Base-by-base conservation (phyloP, 2,888 invertebrate genomes). In the Drosophila colorata region DNA sequence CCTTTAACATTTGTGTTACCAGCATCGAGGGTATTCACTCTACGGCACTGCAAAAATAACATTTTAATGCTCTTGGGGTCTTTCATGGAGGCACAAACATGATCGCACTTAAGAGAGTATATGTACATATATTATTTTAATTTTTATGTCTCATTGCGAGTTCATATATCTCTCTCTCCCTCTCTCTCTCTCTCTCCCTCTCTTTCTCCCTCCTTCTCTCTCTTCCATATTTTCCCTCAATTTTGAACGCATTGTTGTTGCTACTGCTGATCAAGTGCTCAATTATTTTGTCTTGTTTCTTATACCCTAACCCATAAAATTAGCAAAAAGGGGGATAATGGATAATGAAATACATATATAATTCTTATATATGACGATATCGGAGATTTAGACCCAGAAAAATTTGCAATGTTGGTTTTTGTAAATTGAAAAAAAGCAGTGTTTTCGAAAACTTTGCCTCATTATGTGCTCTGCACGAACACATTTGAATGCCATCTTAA, bases 211-310 rank as follows among this genome's bases (percentile, higher is more conserved):
- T 25, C 28, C 14, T 28, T n/a, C 20, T 37, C 35, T 53, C 20
- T 40, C 53, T 35, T 40, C 28, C 18, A 11, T 25, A 56, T 48
- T 66, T 52, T 48, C 20, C 35, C 28, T 40, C 44, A 40, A 51
- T 55, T 51, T 70, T 53, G 20, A 18, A 23, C 43, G 16, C 40
- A 38, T 48, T 53, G 14, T 52, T 47, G 56, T 56, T 58, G 58
- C 55, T 59, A 40, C 65, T 65, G 60, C 61, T 74, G 85, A 88
- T 85, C 89, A 87, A 85, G 87, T 85, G 87, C 89, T 80, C 87
- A 86, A 87, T 87, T 88, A 74, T 78, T 79, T 80, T 78, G 74
- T 72, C 80, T 76, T 72, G 70, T 80, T 75, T 52, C 25, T 28
- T 18, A 23, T 57, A 16, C 41, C 40, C 33, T 43, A 33, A 43